Conservation (phyloP, 1,140 invertebrate species). For the Lordiphosa collinella region DNA sequence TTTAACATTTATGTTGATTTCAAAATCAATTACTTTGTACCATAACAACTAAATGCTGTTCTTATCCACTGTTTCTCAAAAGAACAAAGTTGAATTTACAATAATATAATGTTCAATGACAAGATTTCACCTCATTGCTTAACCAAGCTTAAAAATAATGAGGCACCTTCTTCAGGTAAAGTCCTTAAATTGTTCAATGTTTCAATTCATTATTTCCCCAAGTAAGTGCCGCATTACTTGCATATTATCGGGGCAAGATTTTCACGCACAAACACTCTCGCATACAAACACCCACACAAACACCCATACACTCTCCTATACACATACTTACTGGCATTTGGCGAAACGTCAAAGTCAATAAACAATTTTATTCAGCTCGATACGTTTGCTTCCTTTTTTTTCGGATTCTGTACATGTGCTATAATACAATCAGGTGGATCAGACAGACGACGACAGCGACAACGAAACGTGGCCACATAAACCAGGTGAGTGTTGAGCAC, state of each 20-base stretch:
- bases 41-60: too few relatives aligned
- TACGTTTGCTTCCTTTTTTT: conserved; percentile 8
- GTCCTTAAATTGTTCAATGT: too few relatives aligned
- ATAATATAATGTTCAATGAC: too few relatives aligned
- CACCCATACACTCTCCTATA: conserved; percentile 2
- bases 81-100: too few relatives aligned
- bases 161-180: too few relatives aligned
- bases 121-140: too few relatives aligned
- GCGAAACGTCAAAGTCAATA: conserved; percentile 65
- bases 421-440: conserved; percentile 64
- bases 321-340: conserved; percentile 12
- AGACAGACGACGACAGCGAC: conserved; percentile 69
- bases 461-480: conserved; percentile 58
- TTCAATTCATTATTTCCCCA: too few relatives aligned
- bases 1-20: too few relatives aligned
- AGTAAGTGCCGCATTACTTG: neutral
- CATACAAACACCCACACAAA: conserved; percentile 1
- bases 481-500: conserved; percentile 56
- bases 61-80: too few relatives aligned
- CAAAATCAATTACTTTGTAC: too few relatives aligned
- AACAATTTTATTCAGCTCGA: conserved; percentile 24
- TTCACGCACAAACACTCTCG: conserved; percentile 7
- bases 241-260: conserved; percentile 33
- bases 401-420: conserved; percentile 20
- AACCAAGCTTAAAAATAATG: too few relatives aligned